phyloP scores from a whole-genome alignment of 2,888 invertebrate genomes.

The Onchidella celtica region DNA sequence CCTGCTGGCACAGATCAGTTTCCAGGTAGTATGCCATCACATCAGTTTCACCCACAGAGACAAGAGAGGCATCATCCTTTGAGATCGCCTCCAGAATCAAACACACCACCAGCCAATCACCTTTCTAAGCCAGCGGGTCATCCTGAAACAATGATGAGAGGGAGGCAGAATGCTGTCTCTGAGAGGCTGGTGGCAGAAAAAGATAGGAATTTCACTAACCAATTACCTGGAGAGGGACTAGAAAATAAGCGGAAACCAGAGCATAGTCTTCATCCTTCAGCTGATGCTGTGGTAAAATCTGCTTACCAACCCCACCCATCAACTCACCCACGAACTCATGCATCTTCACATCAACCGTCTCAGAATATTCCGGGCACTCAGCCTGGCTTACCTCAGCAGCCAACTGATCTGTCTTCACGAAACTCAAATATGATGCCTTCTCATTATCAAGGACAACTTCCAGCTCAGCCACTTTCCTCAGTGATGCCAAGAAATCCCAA shows the following conservation, averaged over 20 bases:
- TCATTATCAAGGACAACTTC: neutral
- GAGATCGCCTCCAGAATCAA: slow-evolving; percentile 5
- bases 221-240: neutral
- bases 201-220: neutral
- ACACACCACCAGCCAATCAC: slow-evolving; percentile 13
- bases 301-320: neutral
- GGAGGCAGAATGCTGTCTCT: slow-evolving; percentile 2
- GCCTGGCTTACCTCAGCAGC: neutral
- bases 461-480: slow-evolving; percentile 14
- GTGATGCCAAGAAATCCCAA: neutral
- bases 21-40: neutral
- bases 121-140: neutral
- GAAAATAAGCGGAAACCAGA: slow-evolving; percentile 27
- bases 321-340: too few relatives aligned
- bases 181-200: slow-evolving; percentile 20
- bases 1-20: neutral
- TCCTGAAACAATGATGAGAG: slow-evolving; percentile 10
- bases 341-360: neutral
- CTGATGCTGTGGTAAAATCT: slow-evolving; percentile 1
- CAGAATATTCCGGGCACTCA: slow-evolving; percentile 4
- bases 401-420: slow-evolving; percentile 7
- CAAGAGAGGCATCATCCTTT: neutral
- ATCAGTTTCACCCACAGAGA: neutral
- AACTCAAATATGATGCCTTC: neutral
- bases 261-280: neutral